Conservation (phyloP, 2,113 vertebrate species). For the Heloderma charlesbogerti region DNA sequence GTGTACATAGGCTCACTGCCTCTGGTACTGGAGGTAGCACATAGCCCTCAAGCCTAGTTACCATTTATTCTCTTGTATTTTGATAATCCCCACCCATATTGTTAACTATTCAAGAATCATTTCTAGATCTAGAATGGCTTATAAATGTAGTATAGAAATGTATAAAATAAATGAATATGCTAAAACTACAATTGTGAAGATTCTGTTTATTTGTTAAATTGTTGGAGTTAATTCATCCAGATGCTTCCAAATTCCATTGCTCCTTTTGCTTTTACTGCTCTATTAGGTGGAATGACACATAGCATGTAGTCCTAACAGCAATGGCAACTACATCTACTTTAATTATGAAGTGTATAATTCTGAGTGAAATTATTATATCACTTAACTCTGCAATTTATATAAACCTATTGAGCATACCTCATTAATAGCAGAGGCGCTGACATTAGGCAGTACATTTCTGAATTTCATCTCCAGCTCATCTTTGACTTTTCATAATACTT, state of each 20-base stretch:
- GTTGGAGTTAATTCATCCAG: constrained; percentile 12
- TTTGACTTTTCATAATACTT: constrained; percentile 46
- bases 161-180: neutral
- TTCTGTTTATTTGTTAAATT: constrained; percentile 7
- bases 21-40: too few species aligned
- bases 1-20: too few species aligned
- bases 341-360: constrained; percentile 33
- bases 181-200: constrained; percentile 33
- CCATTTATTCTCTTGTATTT: too few species aligned
- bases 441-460: constrained; percentile 26
- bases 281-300: neutral
- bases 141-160: too few species aligned
- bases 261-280: neutral
- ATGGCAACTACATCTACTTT: constrained; percentile 18
- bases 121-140: too few species aligned
- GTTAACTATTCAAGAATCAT: too few species aligned
- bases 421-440: neutral
- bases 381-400: constrained; percentile 11
- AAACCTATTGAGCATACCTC: neutral
- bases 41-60: too few species aligned
- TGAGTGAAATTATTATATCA: constrained; percentile 29
- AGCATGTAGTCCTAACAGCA: neutral
- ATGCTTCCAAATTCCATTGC: neutral
- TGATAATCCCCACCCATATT: too few species aligned
- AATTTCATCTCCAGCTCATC: constrained; percentile 18